Base-by-base conservation (phyloP, 2,113 vertebrate genomes). In the Lota lota region DNA sequence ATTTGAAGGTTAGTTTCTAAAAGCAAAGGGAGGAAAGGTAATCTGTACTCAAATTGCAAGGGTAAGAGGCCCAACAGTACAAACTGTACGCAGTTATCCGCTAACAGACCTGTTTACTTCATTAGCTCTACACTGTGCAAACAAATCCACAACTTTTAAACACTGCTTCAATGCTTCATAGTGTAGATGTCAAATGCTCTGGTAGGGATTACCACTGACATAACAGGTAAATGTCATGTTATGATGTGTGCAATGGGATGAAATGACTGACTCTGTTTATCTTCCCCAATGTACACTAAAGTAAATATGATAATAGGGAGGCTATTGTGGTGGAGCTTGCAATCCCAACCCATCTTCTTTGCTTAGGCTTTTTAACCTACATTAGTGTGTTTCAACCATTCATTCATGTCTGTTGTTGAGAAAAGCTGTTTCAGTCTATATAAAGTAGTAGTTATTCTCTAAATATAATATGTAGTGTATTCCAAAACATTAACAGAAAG, bases 181-280 rank as follows among this genome's bases (percentile, higher is more conserved):
- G 40, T 12, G 54, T 17, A 28, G 22, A 22, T 54, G 15, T 21
- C 16, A 56, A 28, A 56, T 53, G 14, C 51, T 66, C 22, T 24
- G 22, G 21, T 28, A 21, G 14, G 22, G 36, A 17, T 18, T 53
- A 67, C 56, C 14, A 66, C 68, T 70, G 65, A 76, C 63, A 66
- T 60, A 67, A 76, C 77, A 80, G 73, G 85, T 72, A 66, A 63
- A 68, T 66, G 63, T 67, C 69, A 68, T 85, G 67, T 83, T 75
- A 78, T 77, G 75, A 67, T 80, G 75, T 84, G 75, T 80, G 74
- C 64, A 71, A 73, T 79, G 66, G 70, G 78, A 83, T 80, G 61
- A 81, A 80, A 85, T 78, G 76, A 28, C 72, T 67, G 69, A 72
- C 77, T 79, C 61, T 84, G 78, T 83, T 81, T 81, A 83, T 83